Evolutionary conservation across 2,113 vertebrate species (phyloP).

Genomic region (Brienomyrus brachyistius): DNA sequence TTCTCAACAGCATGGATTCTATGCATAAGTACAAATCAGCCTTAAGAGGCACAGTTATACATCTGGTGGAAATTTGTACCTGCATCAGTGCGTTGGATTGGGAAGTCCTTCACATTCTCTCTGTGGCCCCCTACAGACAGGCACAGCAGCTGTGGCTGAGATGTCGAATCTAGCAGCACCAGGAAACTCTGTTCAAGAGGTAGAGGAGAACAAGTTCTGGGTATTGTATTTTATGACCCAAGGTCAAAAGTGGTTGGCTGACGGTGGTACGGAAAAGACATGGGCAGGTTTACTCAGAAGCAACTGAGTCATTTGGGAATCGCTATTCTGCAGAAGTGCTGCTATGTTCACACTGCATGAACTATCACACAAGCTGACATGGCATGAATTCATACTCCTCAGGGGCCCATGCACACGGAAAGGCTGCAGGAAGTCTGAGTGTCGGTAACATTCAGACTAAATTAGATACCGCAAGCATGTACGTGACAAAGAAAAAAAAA

Average conservation of each 20-base stretch:
- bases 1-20: background rate
- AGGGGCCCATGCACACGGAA: background rate
- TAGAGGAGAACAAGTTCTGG: background rate
- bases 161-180: slow-evolving; percentile 36
- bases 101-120: slow-evolving; percentile 38
- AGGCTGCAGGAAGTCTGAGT: slow-evolving; percentile 15
- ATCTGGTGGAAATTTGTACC: slow-evolving; percentile 35
- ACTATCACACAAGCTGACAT: background rate
- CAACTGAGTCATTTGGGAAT: background rate
- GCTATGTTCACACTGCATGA: background rate
- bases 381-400: slow-evolving; percentile 2
- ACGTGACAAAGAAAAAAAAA: background rate
- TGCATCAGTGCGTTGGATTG: slow-evolving; percentile 36
- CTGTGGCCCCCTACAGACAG: slow-evolving; percentile 36
- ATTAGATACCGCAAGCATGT: background rate
- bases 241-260: background rate
- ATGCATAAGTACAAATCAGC: background rate
- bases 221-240: background rate
- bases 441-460: background rate
- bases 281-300: background rate
- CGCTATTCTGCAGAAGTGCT: background rate
- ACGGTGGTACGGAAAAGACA: background rate
- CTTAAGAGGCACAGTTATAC: background rate
- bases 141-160: slow-evolving; percentile 38
- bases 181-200: slow-evolving; percentile 52